A percentile compares a stretch with the other conserved stretches of the same genome.
phyloP scores from a whole-genome alignment of 2,797 vertebrate genomes.

The Catamblyrhynchus diadema region DNA sequence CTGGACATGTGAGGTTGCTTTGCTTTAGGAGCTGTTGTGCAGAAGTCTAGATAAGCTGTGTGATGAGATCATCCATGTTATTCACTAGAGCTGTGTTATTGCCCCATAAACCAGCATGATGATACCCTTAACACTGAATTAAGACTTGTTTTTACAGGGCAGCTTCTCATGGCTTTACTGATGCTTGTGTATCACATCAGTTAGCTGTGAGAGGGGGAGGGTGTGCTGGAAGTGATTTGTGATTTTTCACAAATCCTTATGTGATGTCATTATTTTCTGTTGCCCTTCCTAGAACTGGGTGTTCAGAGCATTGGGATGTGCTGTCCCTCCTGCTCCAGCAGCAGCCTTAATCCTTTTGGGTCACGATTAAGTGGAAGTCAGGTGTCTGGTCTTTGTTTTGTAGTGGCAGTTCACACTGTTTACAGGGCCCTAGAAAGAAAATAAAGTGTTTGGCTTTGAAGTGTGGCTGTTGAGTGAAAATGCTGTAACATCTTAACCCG shows the following conservation, averaged over 20 bases:
- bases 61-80: not conserved
- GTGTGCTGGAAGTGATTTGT: not conserved
- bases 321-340: not conserved
- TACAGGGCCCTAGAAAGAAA: not conserved
- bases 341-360: not conserved
- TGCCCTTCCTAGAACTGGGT: not conserved
- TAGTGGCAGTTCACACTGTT: not conserved
- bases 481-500: not conserved
- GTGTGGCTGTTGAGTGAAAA: not conserved
- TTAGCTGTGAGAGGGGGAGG: not conserved
- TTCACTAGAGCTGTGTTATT: slow-evolving; percentile 20
- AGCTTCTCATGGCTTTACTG: not conserved
- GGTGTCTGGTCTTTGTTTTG: not conserved
- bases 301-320: not conserved
- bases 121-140: slow-evolving; percentile 33
- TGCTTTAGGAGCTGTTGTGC: not conserved
- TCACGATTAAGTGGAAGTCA: not conserved
- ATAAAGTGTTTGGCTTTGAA: not conserved
- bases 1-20: not conserved
- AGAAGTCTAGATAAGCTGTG: not conserved
- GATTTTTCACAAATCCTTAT: not conserved
- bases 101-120: slow-evolving; percentile 40
- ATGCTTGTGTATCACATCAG: not conserved
- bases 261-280: not conserved
- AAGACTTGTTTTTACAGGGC: slow-evolving; percentile 42